phyloP scores from a whole-genome alignment of 1,140 invertebrate species.

The Lepidurus arcticus region DNA sequence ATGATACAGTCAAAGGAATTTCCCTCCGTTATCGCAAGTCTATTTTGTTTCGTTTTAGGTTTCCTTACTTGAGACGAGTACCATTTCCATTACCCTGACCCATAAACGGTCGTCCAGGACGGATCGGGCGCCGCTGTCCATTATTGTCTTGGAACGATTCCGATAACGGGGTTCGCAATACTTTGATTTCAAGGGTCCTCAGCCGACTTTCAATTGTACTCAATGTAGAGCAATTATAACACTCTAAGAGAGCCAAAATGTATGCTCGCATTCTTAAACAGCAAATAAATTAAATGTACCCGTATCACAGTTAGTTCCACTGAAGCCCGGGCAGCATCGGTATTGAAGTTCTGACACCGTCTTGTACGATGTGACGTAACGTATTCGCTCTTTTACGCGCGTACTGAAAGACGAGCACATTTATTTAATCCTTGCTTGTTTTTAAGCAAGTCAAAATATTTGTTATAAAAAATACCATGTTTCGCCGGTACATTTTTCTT shows the following conservation, averaged over 20 bases:
- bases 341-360: constrained; percentile 34
- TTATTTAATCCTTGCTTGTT: neutral
- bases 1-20: neutral
- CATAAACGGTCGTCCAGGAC: constrained; percentile 30
- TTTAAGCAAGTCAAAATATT: constrained; percentile 10
- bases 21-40: too few species aligned
- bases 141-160: neutral
- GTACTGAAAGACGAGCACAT: neutral
- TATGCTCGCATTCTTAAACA: neutral
- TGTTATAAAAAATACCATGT: neutral
- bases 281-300: constrained; percentile 28
- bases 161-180: neutral
- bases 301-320: constrained; percentile 36
- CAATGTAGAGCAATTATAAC: constrained; percentile 35
- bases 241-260: constrained; percentile 22
- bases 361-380: constrained; percentile 33
- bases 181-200: constrained; percentile 23
- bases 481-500: neutral
- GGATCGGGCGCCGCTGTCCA: constrained; percentile 25
- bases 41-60: neutral
- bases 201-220: constrained; percentile 28
- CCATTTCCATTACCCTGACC: constrained; percentile 29
- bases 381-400: constrained; percentile 29
- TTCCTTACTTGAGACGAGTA: neutral
- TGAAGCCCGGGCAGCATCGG: constrained; percentile 35